These are phyloP conservation scores for Syngnathus typhle DNA, from an alignment of 2,113 vertebrate species.

Conservation along the genomic window DNA sequence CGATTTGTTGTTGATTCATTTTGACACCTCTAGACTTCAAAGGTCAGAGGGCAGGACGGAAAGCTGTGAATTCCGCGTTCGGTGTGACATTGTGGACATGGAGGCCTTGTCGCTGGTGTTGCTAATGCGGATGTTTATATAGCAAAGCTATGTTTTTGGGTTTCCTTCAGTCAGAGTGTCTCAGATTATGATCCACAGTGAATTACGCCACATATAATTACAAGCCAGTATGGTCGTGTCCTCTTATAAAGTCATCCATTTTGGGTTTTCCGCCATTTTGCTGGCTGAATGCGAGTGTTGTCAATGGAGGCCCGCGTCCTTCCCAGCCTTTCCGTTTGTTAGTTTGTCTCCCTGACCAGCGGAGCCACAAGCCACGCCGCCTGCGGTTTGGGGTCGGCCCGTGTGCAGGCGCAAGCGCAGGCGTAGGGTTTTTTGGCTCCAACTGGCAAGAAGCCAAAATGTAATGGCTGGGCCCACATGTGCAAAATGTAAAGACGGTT, in stretches of 20 bases:
- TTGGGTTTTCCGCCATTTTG: conserved; percentile 62
- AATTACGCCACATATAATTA: conserved; percentile 69
- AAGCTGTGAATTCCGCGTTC: not conserved
- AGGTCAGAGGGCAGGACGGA: too few species aligned
- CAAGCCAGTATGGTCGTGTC: conserved; percentile 63
- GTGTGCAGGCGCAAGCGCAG: conserved; percentile 38
- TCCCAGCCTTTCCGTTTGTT: conserved; percentile 29
- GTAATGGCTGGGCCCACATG: conserved; percentile 12
- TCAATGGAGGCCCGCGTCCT: conserved; percentile 28
- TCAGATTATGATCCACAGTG: conserved; percentile 47
- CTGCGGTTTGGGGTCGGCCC: conserved; percentile 61
- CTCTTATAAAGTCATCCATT: conserved; percentile 59
- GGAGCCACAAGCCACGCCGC: conserved; percentile 62
- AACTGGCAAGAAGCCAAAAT: conserved; percentile 24
- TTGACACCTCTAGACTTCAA: too few species aligned
- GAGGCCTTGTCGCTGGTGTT: conserved; percentile 23
- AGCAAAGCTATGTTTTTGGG: conserved; percentile 51
- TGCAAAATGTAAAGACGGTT: conserved; percentile 29
- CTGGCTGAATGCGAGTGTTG: conserved; percentile 22
- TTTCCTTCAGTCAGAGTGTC: conserved; percentile 41
- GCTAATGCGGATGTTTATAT: conserved; percentile 32
- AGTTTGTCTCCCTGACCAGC: conserved; percentile 44
- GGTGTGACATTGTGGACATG: conserved; percentile 16
- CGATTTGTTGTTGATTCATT: too few species aligned
- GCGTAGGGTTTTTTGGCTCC: conserved; percentile 13